Conservation (phyloP, 1,140 invertebrate genomes). For the Apis cerana region DNA sequence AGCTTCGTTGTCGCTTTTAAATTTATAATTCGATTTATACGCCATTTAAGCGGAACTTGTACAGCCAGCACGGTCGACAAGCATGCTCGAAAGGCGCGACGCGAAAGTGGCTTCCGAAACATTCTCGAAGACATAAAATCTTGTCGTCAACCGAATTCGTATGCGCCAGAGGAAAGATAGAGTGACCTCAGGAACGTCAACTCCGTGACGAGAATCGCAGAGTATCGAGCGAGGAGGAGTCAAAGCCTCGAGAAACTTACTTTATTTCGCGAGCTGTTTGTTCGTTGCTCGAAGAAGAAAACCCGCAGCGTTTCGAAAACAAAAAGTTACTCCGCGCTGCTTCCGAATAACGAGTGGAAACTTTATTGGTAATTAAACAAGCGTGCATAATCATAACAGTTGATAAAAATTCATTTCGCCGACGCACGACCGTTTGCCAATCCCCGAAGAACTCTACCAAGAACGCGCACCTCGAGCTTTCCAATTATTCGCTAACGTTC, state of each 20-base stretch:
- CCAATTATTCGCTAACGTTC: constrained; percentile 1
- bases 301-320: background rate
- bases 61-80: background rate
- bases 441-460: background rate
- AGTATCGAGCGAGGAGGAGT: background rate
- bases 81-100: background rate
- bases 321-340: background rate
- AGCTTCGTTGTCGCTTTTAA: constrained; percentile 6
- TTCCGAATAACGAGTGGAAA: background rate
- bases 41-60: background rate
- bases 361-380: background rate
- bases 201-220: constrained; percentile 22
- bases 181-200: constrained; percentile 4
- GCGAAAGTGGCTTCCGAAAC: background rate
- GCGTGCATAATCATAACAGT: background rate
- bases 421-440: background rate
- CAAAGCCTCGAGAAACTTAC: background rate
- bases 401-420: background rate
- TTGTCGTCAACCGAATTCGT: background rate
- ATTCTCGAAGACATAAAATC: too few relatives aligned
- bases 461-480: background rate
- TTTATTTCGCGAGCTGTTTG: background rate
- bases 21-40: constrained; percentile 21
- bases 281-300: background rate
- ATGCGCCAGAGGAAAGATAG: background rate